phyloP scores from a whole-genome alignment of 2,113 vertebrate species.

The Entosphenus tridentatus region DNA sequence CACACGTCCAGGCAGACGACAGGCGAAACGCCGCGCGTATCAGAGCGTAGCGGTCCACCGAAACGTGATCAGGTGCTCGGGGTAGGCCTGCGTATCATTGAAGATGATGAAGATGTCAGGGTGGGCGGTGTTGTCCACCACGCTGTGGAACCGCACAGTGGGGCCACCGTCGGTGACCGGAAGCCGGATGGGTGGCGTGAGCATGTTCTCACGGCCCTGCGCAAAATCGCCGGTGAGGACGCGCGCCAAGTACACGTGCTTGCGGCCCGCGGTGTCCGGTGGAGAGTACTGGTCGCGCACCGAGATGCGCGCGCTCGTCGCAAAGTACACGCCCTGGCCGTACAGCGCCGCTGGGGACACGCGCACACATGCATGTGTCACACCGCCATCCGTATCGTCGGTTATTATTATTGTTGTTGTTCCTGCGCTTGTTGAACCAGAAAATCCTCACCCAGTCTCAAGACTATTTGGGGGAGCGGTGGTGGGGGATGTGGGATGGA shows the following conservation, averaged over 20 bases:
- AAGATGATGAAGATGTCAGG: constrained; percentile 59
- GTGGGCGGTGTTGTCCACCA: constrained; percentile 22
- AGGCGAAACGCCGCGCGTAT: too few species aligned
- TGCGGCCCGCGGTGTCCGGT: constrained; percentile 25
- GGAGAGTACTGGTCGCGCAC: constrained; percentile 42
- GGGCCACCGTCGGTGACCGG: background rate
- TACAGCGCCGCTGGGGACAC: constrained; percentile 31
- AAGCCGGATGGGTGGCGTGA: constrained; percentile 25
- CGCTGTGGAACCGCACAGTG: constrained; percentile 36
- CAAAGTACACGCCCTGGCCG: constrained; percentile 60
- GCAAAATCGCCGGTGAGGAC: constrained; percentile 42
- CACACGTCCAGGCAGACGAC: too few species aligned
- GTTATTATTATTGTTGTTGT: too few species aligned
- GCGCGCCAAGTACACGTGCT: constrained; percentile 39
- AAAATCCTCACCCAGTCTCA: too few species aligned
- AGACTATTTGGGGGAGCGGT: too few species aligned
- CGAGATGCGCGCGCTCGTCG: constrained; percentile 27
- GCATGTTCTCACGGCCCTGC: constrained; percentile 24
- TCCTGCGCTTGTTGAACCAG: too few species aligned
- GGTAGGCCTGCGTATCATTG: constrained; percentile 61
- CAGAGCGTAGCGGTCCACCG: constrained; percentile 7
- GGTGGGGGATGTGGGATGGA: too few species aligned
- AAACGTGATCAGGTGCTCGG: constrained; percentile 55
- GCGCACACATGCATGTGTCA: too few species aligned
- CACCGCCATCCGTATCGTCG: too few species aligned